Conservation (phyloP, 2,797 vertebrate genomes). For the Coendou prehensilis region DNA sequence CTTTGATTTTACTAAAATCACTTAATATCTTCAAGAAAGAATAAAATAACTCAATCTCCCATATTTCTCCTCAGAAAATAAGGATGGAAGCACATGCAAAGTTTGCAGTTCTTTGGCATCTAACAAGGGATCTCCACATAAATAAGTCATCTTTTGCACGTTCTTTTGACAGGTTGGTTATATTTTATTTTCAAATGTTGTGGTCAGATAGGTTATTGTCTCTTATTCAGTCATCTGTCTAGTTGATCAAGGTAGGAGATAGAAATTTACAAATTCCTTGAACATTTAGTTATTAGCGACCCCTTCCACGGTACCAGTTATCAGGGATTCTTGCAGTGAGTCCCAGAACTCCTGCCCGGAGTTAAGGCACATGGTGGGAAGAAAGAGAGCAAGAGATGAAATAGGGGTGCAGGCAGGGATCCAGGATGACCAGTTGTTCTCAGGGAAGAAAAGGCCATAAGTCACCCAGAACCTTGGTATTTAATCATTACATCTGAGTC, state of each 20-base stretch:
- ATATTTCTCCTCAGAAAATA: constrained; percentile 92
- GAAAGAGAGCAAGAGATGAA: background rate
- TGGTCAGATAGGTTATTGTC: constrained; percentile 3
- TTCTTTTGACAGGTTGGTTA: constrained; percentile 97
- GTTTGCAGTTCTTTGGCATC: constrained; percentile 98
- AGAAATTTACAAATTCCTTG: constrained; percentile 38
- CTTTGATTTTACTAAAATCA: constrained; percentile 59
- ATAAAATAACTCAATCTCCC: constrained; percentile 72
- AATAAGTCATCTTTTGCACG: constrained; percentile 98
- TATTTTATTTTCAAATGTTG: constrained; percentile 60
- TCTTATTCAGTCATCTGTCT: constrained; percentile 34
- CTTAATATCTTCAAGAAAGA: constrained; percentile 35
- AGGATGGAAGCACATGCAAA: constrained; percentile 97
- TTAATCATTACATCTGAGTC: background rate
- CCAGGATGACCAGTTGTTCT: background rate
- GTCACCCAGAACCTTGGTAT: background rate
- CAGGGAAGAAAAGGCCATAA: background rate
- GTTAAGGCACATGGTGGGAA: background rate
- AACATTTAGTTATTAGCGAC: constrained; percentile 8
- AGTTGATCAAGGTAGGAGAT: background rate
- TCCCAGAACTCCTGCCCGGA: background rate
- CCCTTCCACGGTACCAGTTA: background rate
- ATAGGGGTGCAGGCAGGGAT: background rate
- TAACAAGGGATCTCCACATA: constrained; percentile 97
- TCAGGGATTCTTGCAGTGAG: background rate